These are phyloP conservation scores for Carabus problematicus DNA, from an alignment of 2,888 invertebrate species.

Conservation along the genomic window DNA sequence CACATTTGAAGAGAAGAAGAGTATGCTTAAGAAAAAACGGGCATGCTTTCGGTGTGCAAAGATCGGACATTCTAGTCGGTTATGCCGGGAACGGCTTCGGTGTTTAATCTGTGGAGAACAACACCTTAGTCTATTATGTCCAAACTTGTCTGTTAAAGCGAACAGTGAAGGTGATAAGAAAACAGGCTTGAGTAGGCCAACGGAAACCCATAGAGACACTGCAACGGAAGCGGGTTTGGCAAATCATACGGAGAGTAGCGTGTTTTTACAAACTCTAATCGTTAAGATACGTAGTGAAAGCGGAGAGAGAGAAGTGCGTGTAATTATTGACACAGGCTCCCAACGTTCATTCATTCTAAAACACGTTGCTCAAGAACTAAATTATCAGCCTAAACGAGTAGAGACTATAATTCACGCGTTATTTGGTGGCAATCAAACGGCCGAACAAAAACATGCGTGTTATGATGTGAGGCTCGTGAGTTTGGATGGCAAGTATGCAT, in stretches of 20 bases:
- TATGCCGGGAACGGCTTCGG: neutral
- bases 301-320: slow-evolving; percentile 9
- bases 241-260: slow-evolving; percentile 19
- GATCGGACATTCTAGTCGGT: neutral
- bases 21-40: neutral
- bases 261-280: slow-evolving; percentile 32
- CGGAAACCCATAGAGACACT: slow-evolving; percentile 38
- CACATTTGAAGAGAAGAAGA: slow-evolving; percentile 5
- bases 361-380: neutral
- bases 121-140: slow-evolving; percentile 2
- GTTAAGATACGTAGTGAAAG: neutral
- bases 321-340: slow-evolving; percentile 15
- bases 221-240: slow-evolving; percentile 17
- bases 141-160: too few relatives aligned
- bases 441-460: slow-evolving; percentile 20
- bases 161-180: neutral
- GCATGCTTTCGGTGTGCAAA: slow-evolving; percentile 12
- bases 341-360: slow-evolving; percentile 3
- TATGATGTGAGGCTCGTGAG: slow-evolving; percentile 9
- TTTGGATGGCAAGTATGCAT: neutral
- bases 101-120: slow-evolving; percentile 9
- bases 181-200: neutral
- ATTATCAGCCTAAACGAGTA: neutral
- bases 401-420: slow-evolving; percentile 2
- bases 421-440: slow-evolving; percentile 39